Conservation (phyloP, 2,888 invertebrate genomes). For the Anorthoa munda region DNA sequence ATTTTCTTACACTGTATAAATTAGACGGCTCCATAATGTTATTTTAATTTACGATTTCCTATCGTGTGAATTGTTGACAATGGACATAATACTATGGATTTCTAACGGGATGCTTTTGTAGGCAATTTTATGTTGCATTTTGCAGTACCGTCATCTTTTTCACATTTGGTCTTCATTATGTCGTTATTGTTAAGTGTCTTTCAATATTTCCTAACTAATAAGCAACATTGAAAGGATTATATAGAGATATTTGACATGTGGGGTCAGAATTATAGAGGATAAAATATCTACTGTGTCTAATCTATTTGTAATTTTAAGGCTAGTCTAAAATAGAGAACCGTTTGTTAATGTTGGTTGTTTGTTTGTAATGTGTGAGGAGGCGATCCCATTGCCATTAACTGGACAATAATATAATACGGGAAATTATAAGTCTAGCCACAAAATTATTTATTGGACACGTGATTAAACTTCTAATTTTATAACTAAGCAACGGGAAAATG, state of each 20-base stretch:
- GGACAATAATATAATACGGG: too few relatives aligned
- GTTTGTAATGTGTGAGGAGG: neutral
- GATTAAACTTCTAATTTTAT: too few relatives aligned
- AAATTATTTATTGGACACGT: too few relatives aligned
- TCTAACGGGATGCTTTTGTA: slow-evolving; percentile 52
- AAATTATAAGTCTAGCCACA: too few relatives aligned
- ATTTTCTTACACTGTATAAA: slow-evolving; percentile 54
- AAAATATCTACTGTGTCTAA: too few relatives aligned
- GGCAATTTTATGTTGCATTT: slow-evolving; percentile 51
- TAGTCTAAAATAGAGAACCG: neutral
- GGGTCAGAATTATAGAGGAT: neutral
- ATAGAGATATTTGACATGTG: neutral
- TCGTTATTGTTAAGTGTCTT: slow-evolving; percentile 34
- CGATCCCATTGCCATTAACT: too few relatives aligned
- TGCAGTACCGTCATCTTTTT: slow-evolving; percentile 60
- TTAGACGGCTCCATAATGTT: slow-evolving; percentile 56
- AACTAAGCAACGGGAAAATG: too few relatives aligned
- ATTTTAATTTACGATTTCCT: slow-evolving; percentile 68
- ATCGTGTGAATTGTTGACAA: slow-evolving; percentile 70
- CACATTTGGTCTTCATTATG: slow-evolving; percentile 64
- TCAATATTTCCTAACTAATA: slow-evolving; percentile 30
- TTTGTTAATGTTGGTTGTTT: too few relatives aligned
- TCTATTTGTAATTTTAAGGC: too few relatives aligned
- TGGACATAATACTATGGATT: slow-evolving; percentile 59
- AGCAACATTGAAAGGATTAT: neutral